Percentiles rank a stretch among this genome's conserved stretches.
Conservation (phyloP, 2,888 invertebrate genomes). For the Drosophila lutescens region DNA sequence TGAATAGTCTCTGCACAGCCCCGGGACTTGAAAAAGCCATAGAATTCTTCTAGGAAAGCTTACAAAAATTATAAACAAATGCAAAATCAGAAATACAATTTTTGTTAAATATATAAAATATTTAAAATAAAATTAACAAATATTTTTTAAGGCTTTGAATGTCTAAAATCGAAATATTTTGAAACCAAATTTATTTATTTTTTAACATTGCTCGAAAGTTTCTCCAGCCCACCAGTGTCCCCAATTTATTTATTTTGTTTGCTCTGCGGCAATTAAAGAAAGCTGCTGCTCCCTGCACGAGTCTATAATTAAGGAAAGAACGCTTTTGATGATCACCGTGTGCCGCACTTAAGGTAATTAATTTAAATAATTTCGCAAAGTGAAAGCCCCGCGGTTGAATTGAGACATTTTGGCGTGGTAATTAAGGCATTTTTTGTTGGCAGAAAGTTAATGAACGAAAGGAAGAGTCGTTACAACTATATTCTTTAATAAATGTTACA, state of each 20-base stretch:
- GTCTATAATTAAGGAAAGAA: slow-evolving; percentile 61
- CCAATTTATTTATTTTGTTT: slow-evolving; percentile 6
- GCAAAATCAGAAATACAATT: too few relatives aligned
- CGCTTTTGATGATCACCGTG: slow-evolving; percentile 53
- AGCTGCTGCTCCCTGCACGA: slow-evolving; percentile 24
- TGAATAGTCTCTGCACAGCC: slow-evolving; percentile 7
- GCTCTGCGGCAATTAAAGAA: slow-evolving; percentile 47
- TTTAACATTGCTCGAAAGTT: not conserved
- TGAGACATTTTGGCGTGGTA: slow-evolving; percentile 65
- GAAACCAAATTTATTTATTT: too few relatives aligned
- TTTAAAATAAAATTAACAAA: too few relatives aligned
- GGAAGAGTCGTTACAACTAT: not conserved
- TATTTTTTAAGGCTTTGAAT: not conserved
- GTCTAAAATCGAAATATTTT: not conserved
- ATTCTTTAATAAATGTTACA: not conserved
- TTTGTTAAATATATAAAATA: too few relatives aligned
- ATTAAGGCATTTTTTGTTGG: slow-evolving; percentile 30
- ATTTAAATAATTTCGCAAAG: slow-evolving; percentile 71
- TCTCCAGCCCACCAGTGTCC: slow-evolving; percentile 1
- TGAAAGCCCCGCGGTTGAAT: slow-evolving; percentile 63
- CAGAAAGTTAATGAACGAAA: not conserved
- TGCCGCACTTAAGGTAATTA: slow-evolving; percentile 58
- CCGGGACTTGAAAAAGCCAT: slow-evolving; percentile 3
- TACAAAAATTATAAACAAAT: not conserved
- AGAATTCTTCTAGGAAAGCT: not conserved